Evolutionary conservation across 1,140 invertebrate genomes (phyloP).

Genomic region (Mizuhopecten yessoensis): DNA sequence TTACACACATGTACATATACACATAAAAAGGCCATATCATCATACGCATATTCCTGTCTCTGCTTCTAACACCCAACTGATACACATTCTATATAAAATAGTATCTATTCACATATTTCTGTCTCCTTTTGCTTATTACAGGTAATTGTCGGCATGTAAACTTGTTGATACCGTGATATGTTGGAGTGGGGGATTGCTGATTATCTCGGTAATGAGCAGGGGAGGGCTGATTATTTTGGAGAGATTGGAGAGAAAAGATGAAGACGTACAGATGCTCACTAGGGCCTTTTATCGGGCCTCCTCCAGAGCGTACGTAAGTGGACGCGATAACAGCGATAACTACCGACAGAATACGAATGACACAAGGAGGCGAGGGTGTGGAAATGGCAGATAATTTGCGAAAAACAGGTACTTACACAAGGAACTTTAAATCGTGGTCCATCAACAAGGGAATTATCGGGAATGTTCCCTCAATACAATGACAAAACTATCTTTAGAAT

Average conservation of each 20-base stretch:
- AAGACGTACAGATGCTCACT: conserved; percentile 5
- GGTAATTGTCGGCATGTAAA: conserved; percentile 18
- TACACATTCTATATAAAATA: too few species aligned
- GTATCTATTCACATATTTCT: conserved; percentile 6
- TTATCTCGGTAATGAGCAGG: conserved; percentile 1
- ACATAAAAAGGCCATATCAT: too few species aligned
- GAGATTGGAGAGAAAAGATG: conserved; percentile 10
- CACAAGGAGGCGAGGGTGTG: not conserved
- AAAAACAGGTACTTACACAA: too few species aligned
- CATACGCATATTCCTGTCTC: too few species aligned
- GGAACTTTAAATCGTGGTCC: too few species aligned
- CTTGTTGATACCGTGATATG: conserved; percentile 1
- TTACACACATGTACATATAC: too few species aligned
- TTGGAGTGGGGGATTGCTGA: conserved; percentile 19
- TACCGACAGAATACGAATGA: conserved; percentile 7
- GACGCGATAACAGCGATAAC: conserved; percentile 11
- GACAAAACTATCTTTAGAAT: too few species aligned
- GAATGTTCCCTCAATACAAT: too few species aligned
- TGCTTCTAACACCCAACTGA: not conserved
- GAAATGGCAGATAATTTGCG: too few species aligned
- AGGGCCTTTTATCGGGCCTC: not conserved
- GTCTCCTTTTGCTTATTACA: not conserved
- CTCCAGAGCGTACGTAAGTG: conserved; percentile 30
- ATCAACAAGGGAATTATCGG: too few species aligned
- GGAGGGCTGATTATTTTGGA: conserved; percentile 15